Evolutionary conservation across 1,140 invertebrate species (phyloP).

Genomic region (Drosophila leontia): DNA sequence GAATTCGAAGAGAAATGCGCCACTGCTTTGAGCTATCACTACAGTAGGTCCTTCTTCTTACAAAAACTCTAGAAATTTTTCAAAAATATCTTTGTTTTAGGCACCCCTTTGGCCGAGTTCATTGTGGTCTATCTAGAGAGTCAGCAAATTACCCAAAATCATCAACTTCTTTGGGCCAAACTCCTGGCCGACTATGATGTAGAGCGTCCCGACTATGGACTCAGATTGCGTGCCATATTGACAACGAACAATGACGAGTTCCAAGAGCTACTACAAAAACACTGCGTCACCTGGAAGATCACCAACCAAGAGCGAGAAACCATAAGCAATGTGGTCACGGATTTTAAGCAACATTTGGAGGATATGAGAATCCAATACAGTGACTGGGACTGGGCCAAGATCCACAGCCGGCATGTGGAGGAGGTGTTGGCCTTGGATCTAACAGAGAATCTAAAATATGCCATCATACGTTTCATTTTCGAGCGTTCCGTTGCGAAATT

Average conservation of each 20-base stretch:
- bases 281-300: slow-evolving; percentile 42
- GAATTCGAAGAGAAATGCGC: slow-evolving; percentile 35
- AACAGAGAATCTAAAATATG: slow-evolving; percentile 2
- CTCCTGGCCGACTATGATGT: slow-evolving; percentile 57
- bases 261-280: slow-evolving; percentile 7
- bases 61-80: neutral
- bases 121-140: slow-evolving; percentile 29
- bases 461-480: slow-evolving; percentile 40
- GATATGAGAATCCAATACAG: neutral
- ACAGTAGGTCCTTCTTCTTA: slow-evolving; percentile 33
- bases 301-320: neutral
- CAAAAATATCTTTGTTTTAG: too few relatives aligned
- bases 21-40: slow-evolving; percentile 32
- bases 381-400: slow-evolving; percentile 23
- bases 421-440: neutral
- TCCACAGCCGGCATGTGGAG: slow-evolving; percentile 7
- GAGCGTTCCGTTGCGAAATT: slow-evolving; percentile 48
- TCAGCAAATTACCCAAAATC: neutral
- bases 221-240: slow-evolving; percentile 1
- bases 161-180: slow-evolving; percentile 40
- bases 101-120: slow-evolving; percentile 23
- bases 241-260: neutral
- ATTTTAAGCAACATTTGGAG: slow-evolving; percentile 3
- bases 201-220: slow-evolving; percentile 41
- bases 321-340: neutral